Base-by-base conservation (phyloP, 2,113 vertebrate species). In the Campylomormyrus numenius region DNA sequence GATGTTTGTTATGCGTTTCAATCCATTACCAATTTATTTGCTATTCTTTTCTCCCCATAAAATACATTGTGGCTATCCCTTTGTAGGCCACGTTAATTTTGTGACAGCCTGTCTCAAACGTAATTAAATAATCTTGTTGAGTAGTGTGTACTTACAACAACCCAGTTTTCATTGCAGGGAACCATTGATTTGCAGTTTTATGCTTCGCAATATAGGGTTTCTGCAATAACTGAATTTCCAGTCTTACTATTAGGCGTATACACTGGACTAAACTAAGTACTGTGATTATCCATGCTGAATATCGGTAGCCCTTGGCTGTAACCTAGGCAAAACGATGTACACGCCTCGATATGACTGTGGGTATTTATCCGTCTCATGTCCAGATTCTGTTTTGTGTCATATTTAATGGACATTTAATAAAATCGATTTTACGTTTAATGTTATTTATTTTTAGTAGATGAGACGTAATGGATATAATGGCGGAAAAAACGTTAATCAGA, bases 391-490 rank as follows among this genome's bases (percentile, higher is more conserved):
- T 80, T 8, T 80, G 74, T 80, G 35, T 80, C 74, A 80, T 80
- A 80, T 80, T 80, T 80, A 80, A 80, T 80, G 74, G 35, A 17
- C 74, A 80, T 80, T 80, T 80, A 80, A 80, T 80, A 80, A 80
- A 80, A 80, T 80, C 74, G 74, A 80, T 80, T 77, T 77, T 77
- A 77, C 31, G 3, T 77, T 77, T 77, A 77, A 77, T 77, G 70
- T 77, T 77, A 77, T 77, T 39, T 77, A 77, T 77, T 77, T 66
- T 77, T 77, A 74, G 70, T 39, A 39, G 70, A 77, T 77, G 70
- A 77, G 15, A 39, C 70, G 31, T 35, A 77, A 77, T 77, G 70
- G 31, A 19, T 77, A 77, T 39, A 35, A 15, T 77, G 70, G 31
- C n/a, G n/a, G 62, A 66, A 66, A 31, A 74, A 77, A 77, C 70